Evolutionary conservation across 2,113 vertebrate species (phyloP), one percentile per base, ranked within the genome.

Genomic region (Felis catus): DNA sequence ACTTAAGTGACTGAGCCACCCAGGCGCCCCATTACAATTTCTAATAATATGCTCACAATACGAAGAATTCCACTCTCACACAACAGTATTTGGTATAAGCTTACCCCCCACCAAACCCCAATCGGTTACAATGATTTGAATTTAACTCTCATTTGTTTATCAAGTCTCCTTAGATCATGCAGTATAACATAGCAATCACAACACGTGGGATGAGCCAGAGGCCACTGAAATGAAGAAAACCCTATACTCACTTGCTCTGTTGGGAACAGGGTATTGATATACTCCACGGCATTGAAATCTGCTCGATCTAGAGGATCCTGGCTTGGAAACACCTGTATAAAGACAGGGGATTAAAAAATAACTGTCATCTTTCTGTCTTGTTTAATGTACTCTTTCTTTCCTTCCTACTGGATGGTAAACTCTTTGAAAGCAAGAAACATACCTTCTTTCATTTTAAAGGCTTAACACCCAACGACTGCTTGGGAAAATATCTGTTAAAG

Each of bases 281-380:
- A 99, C 39, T 99, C 99, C 97, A 99, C 99, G 58, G 99, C 99
- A 91, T 99, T 99, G 98, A 99, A 99, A 97, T 99, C 99, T 79
- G 99, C 99, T 98, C 99, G 99, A 98, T 99, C 99, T 97, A 99
- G 98, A 0, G 99, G 99, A 97, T 99, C 99, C 97, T 99, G 99
- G 95, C 99, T 99, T 92, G 99, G 99, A 98, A 99, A 99, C 23
- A 99, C 99, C 99, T 99, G 91, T 0, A 65, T 4, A 80, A 82
- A 92, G 83, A 92, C 1, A 94, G 16, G 39, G 19, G 8, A 55
- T 92, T 94, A 36, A 82, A 84, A 94, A 61, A 97, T 66, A 29
- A 74, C 13, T 45, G 23, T 78, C 19, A 19, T 51, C 25, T 92
- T 85, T 63, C 80, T 96, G 68, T 91, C 36, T 76, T 92, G 27